A percentile compares a stretch with the other conserved stretches of the same genome.
These are phyloP conservation scores for Archocentrus centrarchus DNA, from an alignment of 2,113 vertebrate genomes.

Conservation along the genomic window DNA sequence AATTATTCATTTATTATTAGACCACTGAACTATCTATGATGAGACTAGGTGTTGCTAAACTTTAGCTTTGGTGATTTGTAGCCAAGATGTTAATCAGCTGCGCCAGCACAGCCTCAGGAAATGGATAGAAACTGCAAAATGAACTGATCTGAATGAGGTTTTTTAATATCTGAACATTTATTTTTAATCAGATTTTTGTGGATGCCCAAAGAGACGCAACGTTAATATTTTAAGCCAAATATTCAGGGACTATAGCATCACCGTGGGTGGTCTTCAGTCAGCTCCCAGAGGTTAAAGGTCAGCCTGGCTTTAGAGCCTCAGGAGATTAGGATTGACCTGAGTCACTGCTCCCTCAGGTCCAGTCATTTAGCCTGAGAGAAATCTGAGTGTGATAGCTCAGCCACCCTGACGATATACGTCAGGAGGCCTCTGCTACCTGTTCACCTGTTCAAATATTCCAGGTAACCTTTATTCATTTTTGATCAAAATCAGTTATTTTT, in stretches of 20 bases:
- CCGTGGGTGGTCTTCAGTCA: neutral
- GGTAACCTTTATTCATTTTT: neutral
- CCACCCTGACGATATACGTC: neutral
- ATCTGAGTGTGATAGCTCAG: rapidly evolving
- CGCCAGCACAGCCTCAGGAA: too few relatives aligned
- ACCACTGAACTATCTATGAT: too few relatives aligned
- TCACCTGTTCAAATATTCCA: neutral
- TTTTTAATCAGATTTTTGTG: neutral
- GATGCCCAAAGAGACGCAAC: neutral
- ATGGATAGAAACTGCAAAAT: neutral
- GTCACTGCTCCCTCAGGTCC: neutral
- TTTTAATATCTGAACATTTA: neutral
- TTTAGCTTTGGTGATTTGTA: too few relatives aligned
- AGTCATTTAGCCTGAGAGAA: neutral
- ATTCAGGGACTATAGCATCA: neutral
- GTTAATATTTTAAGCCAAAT: neutral
- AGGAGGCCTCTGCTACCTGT: neutral
- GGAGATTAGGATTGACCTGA: slow-evolving; percentile 3
- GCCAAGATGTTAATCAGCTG: too few relatives aligned
- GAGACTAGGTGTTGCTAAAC: too few relatives aligned
- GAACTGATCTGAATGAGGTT: neutral
- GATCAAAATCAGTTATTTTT: neutral
- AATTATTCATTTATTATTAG: too few relatives aligned
- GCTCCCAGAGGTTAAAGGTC: neutral
- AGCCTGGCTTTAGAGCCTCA: neutral